Percentiles rank a stretch among this genome's conserved stretches.
Conservation (phyloP, 2,797 vertebrate species). For the Aldrovandia affinis region DNA sequence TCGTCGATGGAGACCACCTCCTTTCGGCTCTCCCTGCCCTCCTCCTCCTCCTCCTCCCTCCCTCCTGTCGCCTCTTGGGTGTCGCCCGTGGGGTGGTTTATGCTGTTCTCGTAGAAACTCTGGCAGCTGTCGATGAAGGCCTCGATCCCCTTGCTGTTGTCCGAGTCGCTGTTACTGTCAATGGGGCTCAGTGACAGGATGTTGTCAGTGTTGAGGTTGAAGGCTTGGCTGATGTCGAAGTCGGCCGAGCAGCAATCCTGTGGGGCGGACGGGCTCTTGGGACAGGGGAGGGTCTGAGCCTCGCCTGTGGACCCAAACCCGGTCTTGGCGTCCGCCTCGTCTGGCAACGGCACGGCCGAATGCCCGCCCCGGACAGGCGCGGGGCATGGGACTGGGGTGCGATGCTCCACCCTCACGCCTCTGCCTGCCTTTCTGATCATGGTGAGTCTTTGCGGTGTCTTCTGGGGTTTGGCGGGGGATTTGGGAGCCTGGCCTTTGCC, state of each 20-base stretch:
- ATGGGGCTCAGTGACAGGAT: slow-evolving; percentile 57
- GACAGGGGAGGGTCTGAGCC: not conserved
- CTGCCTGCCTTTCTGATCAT: not conserved
- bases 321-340: not conserved
- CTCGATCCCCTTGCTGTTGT: not conserved
- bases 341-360: not conserved
- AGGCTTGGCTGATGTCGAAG: slow-evolving; percentile 1
- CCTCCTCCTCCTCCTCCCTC: not conserved
- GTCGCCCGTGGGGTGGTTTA: no score
- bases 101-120: not conserved
- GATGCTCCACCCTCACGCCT: not conserved
- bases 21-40: not conserved
- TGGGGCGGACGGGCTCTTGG: not conserved
- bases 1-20: slow-evolving; percentile 38
- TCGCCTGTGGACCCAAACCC: no score
- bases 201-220: slow-evolving; percentile 53
- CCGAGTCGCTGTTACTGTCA: not conserved
- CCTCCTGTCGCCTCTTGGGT: not conserved
- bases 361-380: not conserved
- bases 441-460: not conserved
- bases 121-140: slow-evolving; percentile 16
- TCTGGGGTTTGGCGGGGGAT: not conserved
- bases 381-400: not conserved
- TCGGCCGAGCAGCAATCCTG: not conserved
- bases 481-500: not conserved